Conservation (phyloP, 2,797 vertebrate genomes). For the Selene dorsalis region DNA sequence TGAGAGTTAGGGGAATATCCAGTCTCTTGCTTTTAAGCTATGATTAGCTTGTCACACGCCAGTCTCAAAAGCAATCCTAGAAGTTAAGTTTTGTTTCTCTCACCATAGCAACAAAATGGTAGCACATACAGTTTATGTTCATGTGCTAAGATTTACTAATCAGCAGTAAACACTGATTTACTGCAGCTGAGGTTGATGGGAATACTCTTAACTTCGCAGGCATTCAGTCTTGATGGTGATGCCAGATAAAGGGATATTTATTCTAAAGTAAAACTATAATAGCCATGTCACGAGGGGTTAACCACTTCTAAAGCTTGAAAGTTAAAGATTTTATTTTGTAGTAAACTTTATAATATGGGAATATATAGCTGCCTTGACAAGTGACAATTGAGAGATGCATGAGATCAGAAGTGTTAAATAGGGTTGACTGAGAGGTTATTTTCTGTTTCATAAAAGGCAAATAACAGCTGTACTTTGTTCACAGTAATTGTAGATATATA, state of each 20-base stretch:
- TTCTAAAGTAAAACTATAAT: neutral
- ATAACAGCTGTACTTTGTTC: conserved; percentile 7
- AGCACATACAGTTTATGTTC: neutral
- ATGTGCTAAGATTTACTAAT: neutral
- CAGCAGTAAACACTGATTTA: neutral
- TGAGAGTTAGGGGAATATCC: too few relatives aligned
- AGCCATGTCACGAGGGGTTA: neutral
- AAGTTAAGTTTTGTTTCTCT: neutral
- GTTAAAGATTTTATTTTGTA: neutral
- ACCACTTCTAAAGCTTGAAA: conserved; percentile 1
- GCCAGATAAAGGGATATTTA: neutral
- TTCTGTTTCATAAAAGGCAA: conserved; percentile 17
- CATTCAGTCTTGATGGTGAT: neutral
- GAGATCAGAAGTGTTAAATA: conserved; percentile 16
- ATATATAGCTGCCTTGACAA: conserved; percentile 7
- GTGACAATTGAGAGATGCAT: conserved; percentile 14
- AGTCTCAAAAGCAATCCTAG: neutral
- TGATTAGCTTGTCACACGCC: neutral
- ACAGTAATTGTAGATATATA: conserved; percentile 24
- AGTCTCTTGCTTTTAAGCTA: too few relatives aligned
- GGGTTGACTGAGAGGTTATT: neutral
- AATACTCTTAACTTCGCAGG: neutral
- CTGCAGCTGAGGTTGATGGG: neutral
- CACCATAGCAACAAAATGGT: neutral
- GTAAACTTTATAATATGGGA: conserved; percentile 1